Evolutionary conservation across 2,797 vertebrate species (phyloP).

Genomic region (Coregonus ussuriensis): DNA sequence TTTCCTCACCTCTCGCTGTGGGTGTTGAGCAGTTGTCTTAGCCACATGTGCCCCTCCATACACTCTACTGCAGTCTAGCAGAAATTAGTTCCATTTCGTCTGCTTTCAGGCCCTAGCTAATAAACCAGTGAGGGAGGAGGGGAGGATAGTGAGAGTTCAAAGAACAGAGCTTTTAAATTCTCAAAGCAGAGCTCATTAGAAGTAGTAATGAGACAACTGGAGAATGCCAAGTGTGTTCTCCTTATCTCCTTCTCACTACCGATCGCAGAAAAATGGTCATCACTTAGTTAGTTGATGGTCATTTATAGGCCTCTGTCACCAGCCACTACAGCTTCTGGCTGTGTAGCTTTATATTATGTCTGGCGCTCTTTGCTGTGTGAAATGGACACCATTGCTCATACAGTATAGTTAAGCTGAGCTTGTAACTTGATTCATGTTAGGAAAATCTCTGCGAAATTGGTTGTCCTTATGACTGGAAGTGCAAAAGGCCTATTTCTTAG

Average conservation of each 20-base stretch:
- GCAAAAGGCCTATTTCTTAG: slow-evolving; percentile 41
- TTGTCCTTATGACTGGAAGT: slow-evolving; percentile 42
- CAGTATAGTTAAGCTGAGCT: background rate
- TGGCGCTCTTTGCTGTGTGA: background rate
- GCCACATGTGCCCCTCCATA: slow-evolving; percentile 84
- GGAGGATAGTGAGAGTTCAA: slow-evolving; percentile 86
- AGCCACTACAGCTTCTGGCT: slow-evolving; percentile 49
- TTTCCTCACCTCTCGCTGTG: slow-evolving; percentile 82
- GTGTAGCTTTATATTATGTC: slow-evolving; percentile 33
- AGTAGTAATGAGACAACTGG: slow-evolving; percentile 92
- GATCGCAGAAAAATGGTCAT: slow-evolving; percentile 74
- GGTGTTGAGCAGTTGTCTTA: slow-evolving; percentile 74
- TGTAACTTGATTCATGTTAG: background rate
- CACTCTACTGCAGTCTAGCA: slow-evolving; percentile 72
- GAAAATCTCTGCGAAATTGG: background rate
- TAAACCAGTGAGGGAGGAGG: slow-evolving; percentile 82
- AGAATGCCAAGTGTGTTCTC: slow-evolving; percentile 84
- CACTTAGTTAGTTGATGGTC: slow-evolving; percentile 77
- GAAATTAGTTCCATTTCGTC: slow-evolving; percentile 82
- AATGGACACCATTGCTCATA: background rate
- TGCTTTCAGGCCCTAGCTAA: slow-evolving; percentile 88
- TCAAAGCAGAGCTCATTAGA: slow-evolving; percentile 96
- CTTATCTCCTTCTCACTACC: slow-evolving; percentile 77
- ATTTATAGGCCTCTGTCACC: slow-evolving; percentile 73
- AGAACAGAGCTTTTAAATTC: slow-evolving; percentile 89